Evolutionary conservation across 2,113 vertebrate species (phyloP), one percentile per base, ranked within the genome.

Genomic region (Toxotes chatareus): DNA sequence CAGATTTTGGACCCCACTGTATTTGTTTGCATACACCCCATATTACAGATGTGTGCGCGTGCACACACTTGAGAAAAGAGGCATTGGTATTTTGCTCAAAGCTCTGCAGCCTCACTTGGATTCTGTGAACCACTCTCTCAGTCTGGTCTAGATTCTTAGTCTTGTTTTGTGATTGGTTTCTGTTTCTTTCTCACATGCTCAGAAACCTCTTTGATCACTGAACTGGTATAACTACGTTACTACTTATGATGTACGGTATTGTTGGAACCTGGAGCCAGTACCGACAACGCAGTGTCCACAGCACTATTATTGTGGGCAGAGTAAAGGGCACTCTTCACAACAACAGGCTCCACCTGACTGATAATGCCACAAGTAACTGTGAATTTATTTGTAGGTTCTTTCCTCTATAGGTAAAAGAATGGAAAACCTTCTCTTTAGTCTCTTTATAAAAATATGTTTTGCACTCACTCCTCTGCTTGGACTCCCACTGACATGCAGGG

Each of bases 381-480:
- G 13, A 23, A 40, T 56, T 14, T 16, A 19, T 55, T 38, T 36
- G 4, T 63, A 53, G 36, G 2, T 5, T 19, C 65, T 49, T 51
- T 60, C 1, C 11, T 40, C 34, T 12, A 10, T 63, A 2, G 10
- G 42, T 60, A 8, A 47, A 31, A 64, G 0, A 56, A 61, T 17
- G 0, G 7, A 46, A 56, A 13, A 61, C 46, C 16, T 7, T 6
- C 19, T 31, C 63, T 3, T 21, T 7, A 63, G 73, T 5, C n/a
- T 57, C 40, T 69, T 44, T 68, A 23, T 62, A 31, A 21, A 53
- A 63, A 56, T 10, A 57, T 70, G 70, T 57, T 65, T 62, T 47
- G 51, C 27, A 23, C 1, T 60, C 53, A 59, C 57, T 46, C 21
- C 53, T 67, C 59, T 11, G 40, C n/a, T 12, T 13, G 1, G 11